Evolutionary conservation across 2,888 invertebrate species (phyloP), one percentile per base, ranked within the genome.

Genomic region (Blera fallax): DNA sequence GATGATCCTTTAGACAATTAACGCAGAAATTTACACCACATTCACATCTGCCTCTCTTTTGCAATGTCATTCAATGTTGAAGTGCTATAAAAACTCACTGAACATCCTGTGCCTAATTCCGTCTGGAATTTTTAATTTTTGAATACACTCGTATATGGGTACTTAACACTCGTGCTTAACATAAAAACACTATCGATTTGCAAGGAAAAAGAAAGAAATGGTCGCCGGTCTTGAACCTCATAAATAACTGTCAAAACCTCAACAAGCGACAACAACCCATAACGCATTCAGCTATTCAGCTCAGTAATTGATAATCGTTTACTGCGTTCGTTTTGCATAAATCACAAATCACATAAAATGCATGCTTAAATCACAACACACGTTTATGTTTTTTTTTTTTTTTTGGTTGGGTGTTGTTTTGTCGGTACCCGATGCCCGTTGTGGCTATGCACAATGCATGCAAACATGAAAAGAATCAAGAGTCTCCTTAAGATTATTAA

Each of bases 361-460:
- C 76, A 67, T 62, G 60, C 81, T 81, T 85, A 81, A 85, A 85
- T 85, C 85, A 81, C 85, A 85, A 85, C 85, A 85, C 85, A 85
- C 81, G 76, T 76, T 81, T 85, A 50, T 72, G 81, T 37, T 58
- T 64, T 52, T 21, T 43, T 21, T 50, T 65, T 50, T 52, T 77
- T 62, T 37, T 24, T 18, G 45, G n/a, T n/a, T 29, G 0, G 65
- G 48, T 16, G 58, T 16, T 56, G 62, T 58, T 50, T 62, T 34
- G 62, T 45, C 54, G 48, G 45, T 69, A 34, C 14, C 54, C 32
- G 27, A 21, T 16, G 18, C 18, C 40, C 58, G 67, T 40, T 18
- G 21, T 40, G 60, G 34, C 52, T 43, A 70, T 81, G 76, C 81
- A 77, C 60, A 81, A 72, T 72, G 76, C 65, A 85, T 85, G 67